phyloP scores from a whole-genome alignment of 2,797 vertebrate genomes.

The Meriones psammophilus region DNA sequence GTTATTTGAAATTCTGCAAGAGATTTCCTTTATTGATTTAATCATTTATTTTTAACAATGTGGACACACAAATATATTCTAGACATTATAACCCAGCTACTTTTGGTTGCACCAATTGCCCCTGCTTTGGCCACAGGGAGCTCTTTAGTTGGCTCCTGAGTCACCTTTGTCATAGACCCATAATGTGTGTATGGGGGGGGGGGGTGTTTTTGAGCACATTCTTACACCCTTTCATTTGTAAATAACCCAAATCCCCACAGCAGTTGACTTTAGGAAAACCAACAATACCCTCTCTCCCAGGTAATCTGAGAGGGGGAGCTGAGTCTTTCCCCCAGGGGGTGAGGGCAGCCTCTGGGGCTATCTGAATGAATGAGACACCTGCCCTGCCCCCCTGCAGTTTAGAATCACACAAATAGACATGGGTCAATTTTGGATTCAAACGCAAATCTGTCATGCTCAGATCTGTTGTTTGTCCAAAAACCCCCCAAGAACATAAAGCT shows the following conservation, averaged over 20 bases:
- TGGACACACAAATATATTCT: neutral
- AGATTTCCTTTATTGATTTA: conserved; percentile 1
- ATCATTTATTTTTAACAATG: neutral
- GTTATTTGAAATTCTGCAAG: conserved; percentile 24
- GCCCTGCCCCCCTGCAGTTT: neutral
- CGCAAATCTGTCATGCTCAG: conserved; percentile 18
- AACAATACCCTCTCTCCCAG: conserved; percentile 17
- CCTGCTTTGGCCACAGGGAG: neutral
- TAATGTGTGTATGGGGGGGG: neutral
- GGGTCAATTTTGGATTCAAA: conserved; percentile 60
- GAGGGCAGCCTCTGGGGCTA: neutral
- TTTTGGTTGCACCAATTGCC: neutral
- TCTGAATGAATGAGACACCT: conserved; percentile 59
- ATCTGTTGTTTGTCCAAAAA: neutral
- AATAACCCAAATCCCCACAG: conserved; percentile 63
- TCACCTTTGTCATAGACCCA: neutral
- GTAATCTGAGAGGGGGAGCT: neutral
- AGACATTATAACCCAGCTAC: conserved; percentile 7
- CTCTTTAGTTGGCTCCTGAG: neutral
- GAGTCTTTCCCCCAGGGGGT: neutral
- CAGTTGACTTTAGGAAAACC: conserved; percentile 58
- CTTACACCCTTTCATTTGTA: conserved; percentile 72
- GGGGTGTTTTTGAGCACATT: neutral
- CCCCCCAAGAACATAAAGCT: neutral
- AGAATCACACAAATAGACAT: neutral